Evolutionary conservation across 2,113 vertebrate genomes (phyloP).

Genomic region (Prietella phreatophila): DNA sequence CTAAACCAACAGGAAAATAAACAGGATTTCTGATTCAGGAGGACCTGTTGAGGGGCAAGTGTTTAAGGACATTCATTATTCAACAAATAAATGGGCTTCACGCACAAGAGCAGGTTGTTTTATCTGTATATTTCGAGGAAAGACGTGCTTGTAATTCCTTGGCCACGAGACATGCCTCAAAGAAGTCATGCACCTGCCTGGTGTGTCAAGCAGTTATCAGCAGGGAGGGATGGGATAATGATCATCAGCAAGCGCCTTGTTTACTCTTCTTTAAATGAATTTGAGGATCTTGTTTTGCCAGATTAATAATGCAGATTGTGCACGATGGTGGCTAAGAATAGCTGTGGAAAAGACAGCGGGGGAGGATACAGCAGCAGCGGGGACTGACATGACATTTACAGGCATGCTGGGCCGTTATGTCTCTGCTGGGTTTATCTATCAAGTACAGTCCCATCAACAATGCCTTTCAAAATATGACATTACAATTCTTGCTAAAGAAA

Average conservation of each 20-base stretch:
- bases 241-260: constrained; percentile 52
- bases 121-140: constrained; percentile 36
- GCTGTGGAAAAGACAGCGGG: constrained; percentile 44
- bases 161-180: constrained; percentile 13
- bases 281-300: constrained; percentile 65
- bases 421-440: neutral
- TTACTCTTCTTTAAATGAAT: constrained; percentile 62
- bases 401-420: neutral
- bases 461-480: neutral
- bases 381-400: constrained; percentile 51
- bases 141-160: constrained; percentile 39
- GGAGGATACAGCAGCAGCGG: constrained; percentile 24
- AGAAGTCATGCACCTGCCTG: constrained; percentile 32
- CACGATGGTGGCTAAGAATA: constrained; percentile 62
- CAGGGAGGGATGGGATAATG: constrained; percentile 23
- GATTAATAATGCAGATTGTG: constrained; percentile 70
- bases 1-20: neutral
- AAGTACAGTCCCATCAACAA: neutral
- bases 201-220: constrained; percentile 33
- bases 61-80: constrained; percentile 40
- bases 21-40: neutral
- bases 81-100: constrained; percentile 33
- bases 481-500: constrained; percentile 9
- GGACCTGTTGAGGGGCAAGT: neutral
- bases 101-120: constrained; percentile 30